These are phyloP conservation scores for Dicentrarchus labrax DNA, from an alignment of 2,113 vertebrate species.

Conservation along the genomic window DNA sequence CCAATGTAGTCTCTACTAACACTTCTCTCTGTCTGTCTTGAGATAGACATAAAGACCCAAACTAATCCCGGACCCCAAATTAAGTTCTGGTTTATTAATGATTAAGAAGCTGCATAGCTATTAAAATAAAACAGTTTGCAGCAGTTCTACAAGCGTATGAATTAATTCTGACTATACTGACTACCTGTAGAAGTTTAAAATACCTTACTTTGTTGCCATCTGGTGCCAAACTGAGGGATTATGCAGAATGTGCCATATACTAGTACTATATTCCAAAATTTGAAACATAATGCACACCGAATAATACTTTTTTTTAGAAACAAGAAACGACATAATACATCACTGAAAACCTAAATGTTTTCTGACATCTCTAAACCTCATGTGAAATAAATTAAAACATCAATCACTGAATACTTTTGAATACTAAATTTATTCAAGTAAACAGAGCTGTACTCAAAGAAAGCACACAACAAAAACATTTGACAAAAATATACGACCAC, in stretches of 20 bases:
- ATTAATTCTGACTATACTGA: not conserved
- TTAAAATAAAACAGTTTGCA: conserved; percentile 9
- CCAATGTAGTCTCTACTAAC: not conserved
- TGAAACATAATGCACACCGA: not conserved
- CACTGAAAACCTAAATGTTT: no score
- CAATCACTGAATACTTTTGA: conserved; percentile 84
- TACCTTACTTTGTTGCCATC: conserved; percentile 7
- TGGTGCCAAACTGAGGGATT: conserved; percentile 7
- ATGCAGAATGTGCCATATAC: not conserved
- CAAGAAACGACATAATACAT: not conserved
- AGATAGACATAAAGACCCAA: not conserved
- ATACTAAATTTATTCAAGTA: conserved; percentile 94
- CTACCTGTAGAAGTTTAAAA: not conserved
- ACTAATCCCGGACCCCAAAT: not conserved
- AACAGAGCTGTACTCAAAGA: conserved; percentile 91
- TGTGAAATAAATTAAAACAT: not conserved
- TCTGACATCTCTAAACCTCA: not conserved
- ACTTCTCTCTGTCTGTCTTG: not conserved
- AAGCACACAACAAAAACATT: conserved; percentile 85
- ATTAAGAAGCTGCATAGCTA: not conserved
- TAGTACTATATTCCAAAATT: not conserved
- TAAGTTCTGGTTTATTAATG: not conserved
- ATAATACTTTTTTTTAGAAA: not conserved
- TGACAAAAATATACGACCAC: conserved; percentile 86
- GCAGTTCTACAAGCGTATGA: not conserved